A percentile compares a stretch with the other conserved stretches of the same genome.
Conservation (phyloP, 2,113 vertebrate genomes). For the Hydrochoerus hydrochaeris region DNA sequence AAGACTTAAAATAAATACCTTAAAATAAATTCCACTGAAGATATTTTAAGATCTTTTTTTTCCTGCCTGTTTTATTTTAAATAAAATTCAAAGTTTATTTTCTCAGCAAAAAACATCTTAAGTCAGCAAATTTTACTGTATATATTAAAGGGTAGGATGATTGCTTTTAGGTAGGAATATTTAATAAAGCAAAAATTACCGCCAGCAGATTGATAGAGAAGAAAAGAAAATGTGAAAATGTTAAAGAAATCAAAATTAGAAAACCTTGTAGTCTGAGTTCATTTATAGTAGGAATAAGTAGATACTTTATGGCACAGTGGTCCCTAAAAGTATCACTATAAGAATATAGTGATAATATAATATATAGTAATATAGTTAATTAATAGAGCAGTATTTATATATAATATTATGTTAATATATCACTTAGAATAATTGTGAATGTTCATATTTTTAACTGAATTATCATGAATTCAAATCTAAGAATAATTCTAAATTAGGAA, state of each 20-base stretch:
- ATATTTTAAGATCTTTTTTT: not conserved
- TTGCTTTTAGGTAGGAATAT: slow-evolving; percentile 16
- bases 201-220: not conserved
- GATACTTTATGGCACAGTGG: not conserved
- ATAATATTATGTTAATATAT: not conserved
- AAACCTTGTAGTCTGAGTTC: not conserved
- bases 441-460: slow-evolving; percentile 48
- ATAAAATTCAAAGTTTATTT: not conserved
- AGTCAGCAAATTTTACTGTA: not conserved
- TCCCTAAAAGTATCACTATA: not conserved
- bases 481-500: slow-evolving; percentile 26
- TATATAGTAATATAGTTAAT: not conserved
- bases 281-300: not conserved
- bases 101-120: slow-evolving; percentile 50
- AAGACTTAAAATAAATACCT: not conserved
- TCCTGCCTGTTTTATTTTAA: not conserved
- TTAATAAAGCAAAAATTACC: not conserved
- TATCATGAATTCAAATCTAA: not conserved
- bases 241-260: slow-evolving; percentile 52
- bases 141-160: not conserved
- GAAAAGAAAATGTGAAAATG: slow-evolving; percentile 29
- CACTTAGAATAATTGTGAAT: slow-evolving; percentile 3
- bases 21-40: slow-evolving; percentile 28
- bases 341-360: not conserved
- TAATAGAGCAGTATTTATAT: slow-evolving; percentile 16